A percentile compares a stretch with the other conserved stretches of the same genome.
Conservation (phyloP, 1,140 invertebrate genomes). For the Plutomurus gul region DNA sequence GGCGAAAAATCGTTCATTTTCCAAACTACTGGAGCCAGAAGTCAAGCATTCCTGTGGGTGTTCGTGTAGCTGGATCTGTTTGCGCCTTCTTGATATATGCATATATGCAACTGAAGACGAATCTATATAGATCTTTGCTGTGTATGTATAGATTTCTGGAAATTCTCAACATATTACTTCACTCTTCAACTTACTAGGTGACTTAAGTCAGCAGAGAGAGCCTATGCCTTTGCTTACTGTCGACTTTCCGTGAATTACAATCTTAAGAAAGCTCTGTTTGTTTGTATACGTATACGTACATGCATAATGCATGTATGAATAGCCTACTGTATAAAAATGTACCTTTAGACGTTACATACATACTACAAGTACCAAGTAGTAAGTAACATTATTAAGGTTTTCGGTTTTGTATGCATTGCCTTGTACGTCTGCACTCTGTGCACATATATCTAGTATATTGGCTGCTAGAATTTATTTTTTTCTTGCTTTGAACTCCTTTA, state of each 20-base stretch:
- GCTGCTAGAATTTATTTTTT: no score
- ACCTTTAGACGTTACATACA: no score
- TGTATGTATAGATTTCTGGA: not conserved
- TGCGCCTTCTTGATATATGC: no score
- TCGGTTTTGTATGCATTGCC: no score
- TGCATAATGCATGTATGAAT: not conserved
- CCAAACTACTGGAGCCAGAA: conserved; percentile 4
- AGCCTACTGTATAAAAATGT: no score
- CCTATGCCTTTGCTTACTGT: not conserved
- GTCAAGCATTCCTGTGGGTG: not conserved
- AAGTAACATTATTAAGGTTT: no score
- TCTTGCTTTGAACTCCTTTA: no score
- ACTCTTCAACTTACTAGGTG: not conserved
- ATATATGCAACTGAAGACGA: not conserved
- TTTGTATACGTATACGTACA: not conserved
- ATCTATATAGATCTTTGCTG: no score
- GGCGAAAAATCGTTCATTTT: not conserved
- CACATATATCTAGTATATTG: no score
- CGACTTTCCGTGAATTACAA: not conserved
- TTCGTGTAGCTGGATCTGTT: not conserved
- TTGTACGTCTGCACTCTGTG: no score
- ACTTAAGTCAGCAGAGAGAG: not conserved
- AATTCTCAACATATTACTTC: no score
- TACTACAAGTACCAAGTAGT: no score
- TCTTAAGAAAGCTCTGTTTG: not conserved